Conservation (phyloP, 2,888 invertebrate species). For the Chydorus sphaericus region DNA sequence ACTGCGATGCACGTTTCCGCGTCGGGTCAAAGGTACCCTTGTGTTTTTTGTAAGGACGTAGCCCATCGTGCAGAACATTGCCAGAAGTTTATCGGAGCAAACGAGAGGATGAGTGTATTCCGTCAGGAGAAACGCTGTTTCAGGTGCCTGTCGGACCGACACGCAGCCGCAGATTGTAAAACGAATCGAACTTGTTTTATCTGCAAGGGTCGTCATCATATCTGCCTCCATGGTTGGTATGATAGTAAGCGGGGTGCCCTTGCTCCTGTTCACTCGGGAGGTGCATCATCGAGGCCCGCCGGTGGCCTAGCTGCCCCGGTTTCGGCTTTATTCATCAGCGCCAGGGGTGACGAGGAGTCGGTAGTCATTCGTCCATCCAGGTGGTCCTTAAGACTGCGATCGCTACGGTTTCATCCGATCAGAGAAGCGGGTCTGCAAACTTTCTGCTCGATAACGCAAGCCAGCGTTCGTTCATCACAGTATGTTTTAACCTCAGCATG, state of each 20-base stretch:
- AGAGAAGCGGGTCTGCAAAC: background rate
- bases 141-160: background rate
- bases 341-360: no score
- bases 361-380: background rate
- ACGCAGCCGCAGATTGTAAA: background rate
- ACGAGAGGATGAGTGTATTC: background rate
- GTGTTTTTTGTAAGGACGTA: background rate
- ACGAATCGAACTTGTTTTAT: background rate
- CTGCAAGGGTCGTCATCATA: background rate
- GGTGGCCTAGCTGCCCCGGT: background rate
- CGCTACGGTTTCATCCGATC: background rate
- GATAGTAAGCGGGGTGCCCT: background rate
- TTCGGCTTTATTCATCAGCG: no score
- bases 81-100: background rate
- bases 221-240: background rate
- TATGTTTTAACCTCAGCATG: background rate
- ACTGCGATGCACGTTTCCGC: no score
- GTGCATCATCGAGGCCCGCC: background rate
- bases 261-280: background rate
- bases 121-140: background rate
- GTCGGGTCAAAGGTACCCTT: background rate
- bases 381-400: slow-evolving; percentile 5
- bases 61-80: background rate
- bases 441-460: slow-evolving; percentile 9
- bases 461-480: slow-evolving; percentile 10